phyloP scores from a whole-genome alignment of 2,888 invertebrate genomes.

The Creontiades dilutus region DNA sequence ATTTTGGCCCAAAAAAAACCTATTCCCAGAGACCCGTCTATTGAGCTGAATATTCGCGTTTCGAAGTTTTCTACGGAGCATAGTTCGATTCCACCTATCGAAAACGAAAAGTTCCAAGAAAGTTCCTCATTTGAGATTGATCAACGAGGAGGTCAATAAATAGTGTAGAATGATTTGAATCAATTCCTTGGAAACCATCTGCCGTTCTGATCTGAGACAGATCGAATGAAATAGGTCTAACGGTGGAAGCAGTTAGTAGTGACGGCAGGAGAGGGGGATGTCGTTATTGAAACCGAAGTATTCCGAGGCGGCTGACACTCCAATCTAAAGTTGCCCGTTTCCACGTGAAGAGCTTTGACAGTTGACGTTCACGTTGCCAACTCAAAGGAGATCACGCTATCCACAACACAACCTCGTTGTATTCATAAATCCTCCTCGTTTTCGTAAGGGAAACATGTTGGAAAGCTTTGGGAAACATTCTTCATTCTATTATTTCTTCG shows the following conservation, averaged over 20 bases:
- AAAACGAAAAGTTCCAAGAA: no score
- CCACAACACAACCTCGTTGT: not conserved
- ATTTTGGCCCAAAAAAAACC: no score
- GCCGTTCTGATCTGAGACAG: not conserved
- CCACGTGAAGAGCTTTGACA: constrained; percentile 31
- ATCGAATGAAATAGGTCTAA: not conserved
- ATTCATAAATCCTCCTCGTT: not conserved
- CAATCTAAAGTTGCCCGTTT: constrained; percentile 29
- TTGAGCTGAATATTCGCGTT: no score
- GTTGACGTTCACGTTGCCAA: constrained; percentile 42
- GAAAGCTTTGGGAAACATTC: not conserved
- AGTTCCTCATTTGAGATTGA: no score
- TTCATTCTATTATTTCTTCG: not conserved
- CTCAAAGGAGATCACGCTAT: constrained; percentile 25
- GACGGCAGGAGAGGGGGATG: not conserved
- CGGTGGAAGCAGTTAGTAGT: not conserved
- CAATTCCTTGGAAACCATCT: no score
- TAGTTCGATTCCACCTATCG: no score
- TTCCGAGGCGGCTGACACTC: not conserved
- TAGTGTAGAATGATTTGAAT: no score
- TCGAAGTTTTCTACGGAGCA: no score
- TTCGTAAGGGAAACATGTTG: not conserved
- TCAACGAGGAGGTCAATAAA: no score
- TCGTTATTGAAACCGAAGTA: constrained; percentile 10
- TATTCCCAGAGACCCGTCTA: no score